phyloP scores from a whole-genome alignment of 2,888 invertebrate species.

The Zelleria hepariella region DNA sequence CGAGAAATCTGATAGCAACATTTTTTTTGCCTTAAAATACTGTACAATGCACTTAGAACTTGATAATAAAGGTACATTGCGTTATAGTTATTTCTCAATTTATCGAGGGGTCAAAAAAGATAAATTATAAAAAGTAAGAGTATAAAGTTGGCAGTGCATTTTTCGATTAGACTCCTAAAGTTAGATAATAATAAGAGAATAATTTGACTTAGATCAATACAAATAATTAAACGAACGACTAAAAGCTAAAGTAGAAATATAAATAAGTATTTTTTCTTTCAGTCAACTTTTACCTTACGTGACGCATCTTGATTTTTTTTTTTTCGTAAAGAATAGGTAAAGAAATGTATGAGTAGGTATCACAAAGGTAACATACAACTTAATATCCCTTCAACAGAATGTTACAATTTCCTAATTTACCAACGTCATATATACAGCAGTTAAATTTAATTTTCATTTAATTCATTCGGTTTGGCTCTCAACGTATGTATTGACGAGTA shows the following conservation, averaged over 20 bases:
- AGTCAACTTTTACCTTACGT: conserved; percentile 20
- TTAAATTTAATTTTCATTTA: too few species aligned
- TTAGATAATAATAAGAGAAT: conserved; percentile 6
- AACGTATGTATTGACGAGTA: too few species aligned
- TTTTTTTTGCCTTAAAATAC: not conserved
- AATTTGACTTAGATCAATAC: conserved; percentile 9
- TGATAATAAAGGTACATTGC: conserved; percentile 48
- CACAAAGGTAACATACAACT: conserved; percentile 9
- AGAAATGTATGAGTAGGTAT: conserved; percentile 7
- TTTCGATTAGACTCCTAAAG: conserved; percentile 1
- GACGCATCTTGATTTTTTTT: not conserved
- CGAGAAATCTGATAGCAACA: not conserved
- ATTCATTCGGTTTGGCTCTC: too few species aligned
- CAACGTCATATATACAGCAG: too few species aligned
- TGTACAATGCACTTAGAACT: not conserved
- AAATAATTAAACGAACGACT: not conserved
- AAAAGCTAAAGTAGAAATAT: not conserved
- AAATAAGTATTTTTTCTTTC: conserved; percentile 20
- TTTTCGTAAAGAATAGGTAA: not conserved
- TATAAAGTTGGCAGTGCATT: conserved; percentile 42
- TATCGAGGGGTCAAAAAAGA: too few species aligned
- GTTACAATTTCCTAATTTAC: too few species aligned
- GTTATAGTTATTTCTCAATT: conserved; percentile 7
- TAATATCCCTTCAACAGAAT: too few species aligned
- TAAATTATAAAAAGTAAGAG: conserved; percentile 19